A percentile compares a stretch with the other conserved stretches of the same genome.
Conservation (phyloP, 2,888 invertebrate genomes). For the Cephus nigrinus region DNA sequence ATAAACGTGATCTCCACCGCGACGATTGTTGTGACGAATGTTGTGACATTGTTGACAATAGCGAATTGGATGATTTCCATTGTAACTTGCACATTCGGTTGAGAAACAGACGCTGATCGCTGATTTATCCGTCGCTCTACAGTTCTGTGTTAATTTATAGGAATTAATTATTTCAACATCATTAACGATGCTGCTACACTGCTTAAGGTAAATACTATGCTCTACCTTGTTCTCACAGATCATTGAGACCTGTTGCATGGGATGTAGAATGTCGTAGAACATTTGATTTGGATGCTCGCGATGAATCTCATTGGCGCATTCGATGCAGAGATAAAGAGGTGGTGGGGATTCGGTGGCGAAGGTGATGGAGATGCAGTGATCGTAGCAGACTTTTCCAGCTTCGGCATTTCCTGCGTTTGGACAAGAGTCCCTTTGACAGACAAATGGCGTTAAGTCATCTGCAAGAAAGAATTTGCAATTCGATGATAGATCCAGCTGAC, state of each 20-base stretch:
- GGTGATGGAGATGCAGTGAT: slow-evolving; percentile 90
- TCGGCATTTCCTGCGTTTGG: slow-evolving; percentile 88
- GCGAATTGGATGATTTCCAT: slow-evolving; percentile 95
- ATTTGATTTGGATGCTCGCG: slow-evolving; percentile 87
- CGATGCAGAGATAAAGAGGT: slow-evolving; percentile 94
- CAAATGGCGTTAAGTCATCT: slow-evolving; percentile 83
- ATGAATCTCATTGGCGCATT: slow-evolving; percentile 93
- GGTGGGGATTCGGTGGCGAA: slow-evolving; percentile 90
- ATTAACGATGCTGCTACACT: neutral
- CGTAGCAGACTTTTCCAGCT: slow-evolving; percentile 93
- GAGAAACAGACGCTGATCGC: slow-evolving; percentile 97
- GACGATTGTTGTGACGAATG: slow-evolving; percentile 86
- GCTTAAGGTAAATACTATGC: neutral
- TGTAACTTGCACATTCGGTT: slow-evolving; percentile 95
- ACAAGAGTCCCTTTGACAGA: slow-evolving; percentile 93
- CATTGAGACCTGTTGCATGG: slow-evolving; percentile 94
- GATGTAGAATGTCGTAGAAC: slow-evolving; percentile 89
- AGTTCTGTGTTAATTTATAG: slow-evolving; percentile 74
- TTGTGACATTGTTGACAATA: slow-evolving; percentile 92
- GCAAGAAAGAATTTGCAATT: slow-evolving; percentile 27
- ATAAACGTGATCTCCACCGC: slow-evolving; percentile 90
- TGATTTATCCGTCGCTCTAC: slow-evolving; percentile 89
- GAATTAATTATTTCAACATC: neutral
- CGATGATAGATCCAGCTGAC: neutral
- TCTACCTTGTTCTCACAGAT: slow-evolving; percentile 93